These are phyloP conservation scores for Ochlodes sylvanus DNA, from an alignment of 2,888 invertebrate species.

Conservation along the genomic window DNA sequence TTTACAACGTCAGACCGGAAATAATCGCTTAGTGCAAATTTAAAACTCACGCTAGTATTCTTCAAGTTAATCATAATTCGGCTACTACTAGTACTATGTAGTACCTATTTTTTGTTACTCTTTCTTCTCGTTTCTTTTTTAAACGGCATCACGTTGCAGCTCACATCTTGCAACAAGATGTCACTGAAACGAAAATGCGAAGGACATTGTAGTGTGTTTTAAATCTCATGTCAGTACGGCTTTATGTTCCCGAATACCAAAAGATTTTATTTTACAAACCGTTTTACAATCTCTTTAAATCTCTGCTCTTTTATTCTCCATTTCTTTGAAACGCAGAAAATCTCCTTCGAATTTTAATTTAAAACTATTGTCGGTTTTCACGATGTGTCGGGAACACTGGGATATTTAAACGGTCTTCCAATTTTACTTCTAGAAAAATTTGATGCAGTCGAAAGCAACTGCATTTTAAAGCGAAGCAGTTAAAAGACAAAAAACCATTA, in stretches of 20 bases:
- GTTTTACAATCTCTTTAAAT: neutral
- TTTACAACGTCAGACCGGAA: no score
- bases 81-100: no score
- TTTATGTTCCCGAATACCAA: no score
- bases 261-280: no score
- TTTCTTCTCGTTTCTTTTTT: no score
- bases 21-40: no score
- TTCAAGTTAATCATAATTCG: no score
- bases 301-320: neutral
- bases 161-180: neutral
- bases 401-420: neutral
- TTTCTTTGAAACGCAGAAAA: neutral
- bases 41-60: no score
- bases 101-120: no score
- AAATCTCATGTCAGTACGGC: neutral
- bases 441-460: neutral
- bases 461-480: neutral
- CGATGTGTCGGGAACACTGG: conserved; percentile 9
- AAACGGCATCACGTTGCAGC: no score
- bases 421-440: neutral
- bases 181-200: neutral
- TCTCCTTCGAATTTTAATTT: conserved; percentile 6
- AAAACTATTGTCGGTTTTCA: conserved; percentile 11
- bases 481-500: neutral
- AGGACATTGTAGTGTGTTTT: neutral